Evolutionary conservation across 1,140 invertebrate genomes (phyloP).

Genomic region (Panulirus ornatus): DNA sequence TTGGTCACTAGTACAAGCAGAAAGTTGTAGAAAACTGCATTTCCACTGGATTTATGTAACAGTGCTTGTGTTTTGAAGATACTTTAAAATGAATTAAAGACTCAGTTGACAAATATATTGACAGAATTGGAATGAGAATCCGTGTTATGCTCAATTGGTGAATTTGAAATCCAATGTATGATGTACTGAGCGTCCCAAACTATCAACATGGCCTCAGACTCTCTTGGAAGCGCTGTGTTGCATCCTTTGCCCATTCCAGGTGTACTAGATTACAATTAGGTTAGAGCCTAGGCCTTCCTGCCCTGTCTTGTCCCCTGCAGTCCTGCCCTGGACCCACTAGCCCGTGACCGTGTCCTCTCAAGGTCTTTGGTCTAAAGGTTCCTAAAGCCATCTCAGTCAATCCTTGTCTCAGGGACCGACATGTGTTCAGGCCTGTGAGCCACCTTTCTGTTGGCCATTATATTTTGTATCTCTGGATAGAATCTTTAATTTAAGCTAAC

Average conservation of each 20-base stretch:
- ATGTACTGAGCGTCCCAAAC: constrained; percentile 43
- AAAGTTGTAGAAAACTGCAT: constrained; percentile 41
- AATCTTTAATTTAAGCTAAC: constrained; percentile 29
- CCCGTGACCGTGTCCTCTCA: constrained; percentile 61
- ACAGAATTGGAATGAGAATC: constrained; percentile 31
- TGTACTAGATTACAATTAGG: constrained; percentile 73
- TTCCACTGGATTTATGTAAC: constrained; percentile 15
- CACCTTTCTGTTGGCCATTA: constrained; percentile 26
- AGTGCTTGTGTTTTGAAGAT: constrained; percentile 27
- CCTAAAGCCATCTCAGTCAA: constrained; percentile 57
- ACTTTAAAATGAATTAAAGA: background rate
- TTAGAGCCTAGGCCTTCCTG: constrained; percentile 72
- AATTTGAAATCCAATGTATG: constrained; percentile 51
- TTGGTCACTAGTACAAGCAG: constrained; percentile 39
- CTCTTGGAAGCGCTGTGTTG: constrained; percentile 57
- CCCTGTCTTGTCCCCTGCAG: constrained; percentile 66
- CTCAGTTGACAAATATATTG: constrained; percentile 9
- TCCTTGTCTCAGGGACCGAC: constrained; percentile 20
- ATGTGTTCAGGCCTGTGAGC: constrained; percentile 51
- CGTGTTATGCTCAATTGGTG: constrained; percentile 59
- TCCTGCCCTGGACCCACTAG: constrained; percentile 60
- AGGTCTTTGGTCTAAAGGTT: constrained; percentile 39
- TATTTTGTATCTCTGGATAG: constrained; percentile 15
- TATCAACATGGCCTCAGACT: constrained; percentile 58
- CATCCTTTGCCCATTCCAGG: constrained; percentile 73